Evolutionary conservation across 64 coral and sea anemone genomes (phyloP).

Genomic region (Dendronephthya gigantea): DNA sequence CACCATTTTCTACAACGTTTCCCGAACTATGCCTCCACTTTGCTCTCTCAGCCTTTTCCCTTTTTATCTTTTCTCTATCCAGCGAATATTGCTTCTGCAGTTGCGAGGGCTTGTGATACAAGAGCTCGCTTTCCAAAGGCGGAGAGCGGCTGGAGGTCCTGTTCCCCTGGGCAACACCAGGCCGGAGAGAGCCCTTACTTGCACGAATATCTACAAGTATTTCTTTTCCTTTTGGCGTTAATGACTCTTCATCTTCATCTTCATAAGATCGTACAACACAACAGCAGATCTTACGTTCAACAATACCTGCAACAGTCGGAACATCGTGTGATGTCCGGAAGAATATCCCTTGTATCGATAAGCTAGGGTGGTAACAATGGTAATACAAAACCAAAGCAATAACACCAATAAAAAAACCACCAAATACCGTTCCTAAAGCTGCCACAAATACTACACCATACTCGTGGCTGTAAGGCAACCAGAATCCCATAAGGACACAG

Average conservation of each 20-base stretch:
- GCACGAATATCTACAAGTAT: not conserved
- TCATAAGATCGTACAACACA: not conserved
- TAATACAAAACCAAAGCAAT: constrained; percentile 50
- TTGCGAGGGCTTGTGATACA: not conserved
- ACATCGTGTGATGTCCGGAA: not conserved
- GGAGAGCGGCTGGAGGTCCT: not conserved
- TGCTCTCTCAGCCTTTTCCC: not conserved
- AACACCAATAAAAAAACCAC: constrained; percentile 47
- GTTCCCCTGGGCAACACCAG: not conserved
- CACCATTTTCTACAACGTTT: not conserved
- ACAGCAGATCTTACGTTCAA: not conserved
- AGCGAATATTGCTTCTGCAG: not conserved
- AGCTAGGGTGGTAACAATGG: constrained; percentile 58
- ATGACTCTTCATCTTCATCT: not conserved
- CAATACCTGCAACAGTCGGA: not conserved
- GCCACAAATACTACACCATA: constrained; percentile 40
- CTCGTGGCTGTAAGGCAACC: constrained; percentile 47
- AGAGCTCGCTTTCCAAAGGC: not conserved
- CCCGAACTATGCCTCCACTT: not conserved
- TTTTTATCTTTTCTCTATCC: not conserved
- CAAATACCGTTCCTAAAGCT: constrained; percentile 37
- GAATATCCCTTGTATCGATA: constrained; percentile 45
- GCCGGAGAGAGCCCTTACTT: not conserved
- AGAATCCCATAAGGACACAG: constrained; percentile 35
- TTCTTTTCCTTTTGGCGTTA: not conserved